A percentile compares a stretch with the other conserved stretches of the same genome.
phyloP scores from a whole-genome alignment of 2,797 vertebrate genomes.

The Aquila chrysaetos region DNA sequence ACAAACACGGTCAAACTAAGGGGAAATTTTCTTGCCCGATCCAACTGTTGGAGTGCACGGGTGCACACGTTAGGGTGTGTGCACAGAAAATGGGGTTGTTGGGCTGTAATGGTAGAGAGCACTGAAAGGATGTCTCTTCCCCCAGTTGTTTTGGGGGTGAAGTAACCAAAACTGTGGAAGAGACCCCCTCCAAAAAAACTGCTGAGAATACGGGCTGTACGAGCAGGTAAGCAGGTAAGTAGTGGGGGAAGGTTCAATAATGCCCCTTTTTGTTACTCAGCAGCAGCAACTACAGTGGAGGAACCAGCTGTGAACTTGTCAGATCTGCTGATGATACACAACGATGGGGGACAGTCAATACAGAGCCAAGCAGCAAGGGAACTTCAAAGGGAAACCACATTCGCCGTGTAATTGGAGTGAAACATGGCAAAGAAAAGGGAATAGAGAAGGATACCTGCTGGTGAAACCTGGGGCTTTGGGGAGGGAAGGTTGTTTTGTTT shows the following conservation, averaged over 20 bases:
- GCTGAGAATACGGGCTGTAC: rapidly evolving
- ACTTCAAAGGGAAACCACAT: conserved; percentile 23
- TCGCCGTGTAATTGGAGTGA: neutral
- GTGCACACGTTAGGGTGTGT: too few species aligned
- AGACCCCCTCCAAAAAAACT: neutral
- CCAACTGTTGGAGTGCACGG: neutral
- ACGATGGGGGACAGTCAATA: neutral
- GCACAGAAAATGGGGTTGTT: neutral
- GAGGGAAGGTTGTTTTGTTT: neutral
- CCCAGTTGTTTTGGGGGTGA: neutral
- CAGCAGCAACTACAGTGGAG: neutral
- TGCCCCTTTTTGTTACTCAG: neutral
- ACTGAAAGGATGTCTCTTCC: neutral
- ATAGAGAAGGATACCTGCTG: neutral
- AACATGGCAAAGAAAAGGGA: neutral
- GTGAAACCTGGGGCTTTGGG: neutral
- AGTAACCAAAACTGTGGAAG: neutral
- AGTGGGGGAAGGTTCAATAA: neutral
- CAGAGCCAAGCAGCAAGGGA: neutral
- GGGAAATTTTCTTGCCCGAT: too few species aligned
- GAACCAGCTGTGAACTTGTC: conserved; percentile 11
- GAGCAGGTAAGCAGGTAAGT: neutral
- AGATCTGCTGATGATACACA: neutral
- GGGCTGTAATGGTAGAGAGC: neutral
- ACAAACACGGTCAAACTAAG: neutral